Conservation (phyloP, 2,888 invertebrate genomes). For the Nemotelus nigrinus region DNA sequence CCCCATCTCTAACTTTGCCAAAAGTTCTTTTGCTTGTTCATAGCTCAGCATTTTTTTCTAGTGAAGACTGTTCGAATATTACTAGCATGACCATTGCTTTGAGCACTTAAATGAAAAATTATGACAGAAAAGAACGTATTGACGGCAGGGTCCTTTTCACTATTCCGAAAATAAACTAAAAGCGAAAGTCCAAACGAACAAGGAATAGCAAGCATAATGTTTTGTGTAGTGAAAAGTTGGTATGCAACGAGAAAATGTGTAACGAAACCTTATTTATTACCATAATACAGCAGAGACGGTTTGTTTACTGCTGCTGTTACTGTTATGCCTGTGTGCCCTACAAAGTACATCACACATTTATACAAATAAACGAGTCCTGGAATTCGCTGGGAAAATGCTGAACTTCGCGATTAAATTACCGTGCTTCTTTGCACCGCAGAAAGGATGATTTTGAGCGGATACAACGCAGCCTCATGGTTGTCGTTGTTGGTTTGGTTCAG, state of each 20-base stretch:
- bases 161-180: too few relatives aligned
- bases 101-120: slow-evolving; percentile 20
- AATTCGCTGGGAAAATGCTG: slow-evolving; percentile 17
- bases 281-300: slow-evolving; percentile 8
- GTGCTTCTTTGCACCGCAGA: neutral
- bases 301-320: neutral
- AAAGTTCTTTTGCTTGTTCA: neutral
- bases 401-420: slow-evolving; percentile 21
- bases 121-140: neutral
- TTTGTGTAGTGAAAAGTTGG: slow-evolving; percentile 18
- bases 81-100: neutral
- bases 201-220: neutral
- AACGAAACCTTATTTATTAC: slow-evolving; percentile 28
- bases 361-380: slow-evolving; percentile 20
- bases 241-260: slow-evolving; percentile 28
- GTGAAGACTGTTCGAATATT: neutral
- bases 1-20: neutral
- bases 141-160: too few relatives aligned
- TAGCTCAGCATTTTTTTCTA: neutral
- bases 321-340: neutral
- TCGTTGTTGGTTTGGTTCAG: neutral
- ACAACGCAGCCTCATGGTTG: neutral
- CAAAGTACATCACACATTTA: slow-evolving; percentile 8
- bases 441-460: neutral
- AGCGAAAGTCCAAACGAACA: too few relatives aligned